phyloP scores from a whole-genome alignment of 2,888 invertebrate species.

The Dicycla oo region DNA sequence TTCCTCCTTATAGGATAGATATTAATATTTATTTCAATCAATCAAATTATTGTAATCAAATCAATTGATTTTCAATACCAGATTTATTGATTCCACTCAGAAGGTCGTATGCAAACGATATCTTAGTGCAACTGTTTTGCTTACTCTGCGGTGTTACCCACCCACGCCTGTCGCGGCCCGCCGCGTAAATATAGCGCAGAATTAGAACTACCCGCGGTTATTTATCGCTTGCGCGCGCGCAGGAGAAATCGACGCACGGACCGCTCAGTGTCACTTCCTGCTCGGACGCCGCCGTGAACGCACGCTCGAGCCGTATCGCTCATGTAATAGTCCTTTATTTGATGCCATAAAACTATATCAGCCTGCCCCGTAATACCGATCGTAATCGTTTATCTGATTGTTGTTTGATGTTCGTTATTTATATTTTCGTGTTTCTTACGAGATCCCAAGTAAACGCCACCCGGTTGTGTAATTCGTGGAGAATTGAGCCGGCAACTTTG shows the following conservation, averaged over 20 bases:
- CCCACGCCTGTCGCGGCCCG: constrained; percentile 77
- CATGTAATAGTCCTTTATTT: constrained; percentile 81
- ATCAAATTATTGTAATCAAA: constrained; percentile 50
- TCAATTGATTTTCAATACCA: constrained; percentile 40
- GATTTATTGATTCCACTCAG: constrained; percentile 55
- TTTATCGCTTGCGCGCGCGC: constrained; percentile 78
- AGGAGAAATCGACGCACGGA: constrained; percentile 73
- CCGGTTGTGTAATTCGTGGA: constrained; percentile 55
- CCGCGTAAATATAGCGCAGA: constrained; percentile 86
- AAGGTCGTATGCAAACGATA: constrained; percentile 68
- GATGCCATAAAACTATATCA: constrained; percentile 80
- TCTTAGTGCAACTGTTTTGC: constrained; percentile 77
- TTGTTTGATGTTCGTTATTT: constrained; percentile 66
- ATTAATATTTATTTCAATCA: constrained; percentile 46
- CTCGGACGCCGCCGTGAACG: constrained; percentile 75
- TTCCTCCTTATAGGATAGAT: neutral
- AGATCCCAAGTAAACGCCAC: constrained; percentile 52
- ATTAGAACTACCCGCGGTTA: constrained; percentile 87
- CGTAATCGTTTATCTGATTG: constrained; percentile 71
- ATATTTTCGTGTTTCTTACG: constrained; percentile 57
- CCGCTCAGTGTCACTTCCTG: constrained; percentile 81
- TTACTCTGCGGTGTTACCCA: constrained; percentile 77
- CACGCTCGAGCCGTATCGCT: constrained; percentile 69
- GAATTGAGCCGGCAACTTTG: constrained; percentile 52
- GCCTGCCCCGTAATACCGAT: constrained; percentile 60